Base-by-base conservation (phyloP, 2,113 vertebrate genomes). In the Pterocles gutturalis region DNA sequence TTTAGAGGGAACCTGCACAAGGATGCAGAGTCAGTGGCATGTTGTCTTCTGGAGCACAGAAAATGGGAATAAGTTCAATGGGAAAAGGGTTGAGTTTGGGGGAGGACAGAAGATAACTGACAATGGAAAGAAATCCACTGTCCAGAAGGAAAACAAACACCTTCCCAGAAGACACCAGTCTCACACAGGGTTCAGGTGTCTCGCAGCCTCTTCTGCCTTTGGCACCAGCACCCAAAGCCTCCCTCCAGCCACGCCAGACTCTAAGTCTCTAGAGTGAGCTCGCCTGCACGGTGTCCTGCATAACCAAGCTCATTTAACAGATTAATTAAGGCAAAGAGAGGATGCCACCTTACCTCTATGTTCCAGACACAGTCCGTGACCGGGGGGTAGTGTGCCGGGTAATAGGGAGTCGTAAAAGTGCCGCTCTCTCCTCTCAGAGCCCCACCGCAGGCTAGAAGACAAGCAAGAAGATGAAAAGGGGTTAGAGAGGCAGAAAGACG, bases 331-430 rank as follows among this genome's bases (percentile, higher is more conserved):
- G 64, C 20, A 15, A 29, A 41, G 60, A 49, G 31, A 45, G 13
- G 34, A 10, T 3, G 14, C 9, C 8, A 3, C 13, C 76, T 98
- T 87, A 99, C 99, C 99, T 98, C 41, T 4, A 99, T 99, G 13
- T 91, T 85, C 99, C 99, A 99, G 2, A 96, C 91, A 31, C 99
- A 99, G 15, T 96, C 89, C 1, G 3, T 92, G n/a, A 69, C 92
- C 6, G 99, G 98, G 1, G 99, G 98, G 80, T 99, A 99, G 97
- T 99, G 99, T 28, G 98, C 98, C 0, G 99, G 99, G 78, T 98
- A 99, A 94, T 99, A 99, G 20, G 99, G 99, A 26, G 98, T 99
- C 10, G 84, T 97, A 67, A 99, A 99, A 3, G 3, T 97, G 38
- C 99, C 99, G 0, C 82, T 96, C 8, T 51, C 8, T 5, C 92